Conservation (phyloP, 1,140 invertebrate species). For the Monochamus saltuarius region DNA sequence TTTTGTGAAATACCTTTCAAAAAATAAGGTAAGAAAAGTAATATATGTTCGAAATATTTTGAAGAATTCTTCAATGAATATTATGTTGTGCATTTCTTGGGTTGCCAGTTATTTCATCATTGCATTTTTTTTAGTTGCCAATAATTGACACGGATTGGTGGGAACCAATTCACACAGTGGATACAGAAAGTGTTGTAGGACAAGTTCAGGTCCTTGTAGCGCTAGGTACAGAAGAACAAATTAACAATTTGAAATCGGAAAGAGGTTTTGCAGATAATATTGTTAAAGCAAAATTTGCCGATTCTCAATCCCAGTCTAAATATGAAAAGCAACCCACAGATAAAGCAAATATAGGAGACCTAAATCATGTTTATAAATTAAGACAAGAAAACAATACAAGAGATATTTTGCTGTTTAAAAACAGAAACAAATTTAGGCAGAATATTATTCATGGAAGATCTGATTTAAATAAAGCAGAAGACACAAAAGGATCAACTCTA, state of each 20-base stretch:
- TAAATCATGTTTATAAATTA: slow-evolving; percentile 3
- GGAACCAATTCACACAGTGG: slow-evolving; percentile 56
- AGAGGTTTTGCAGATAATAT: slow-evolving; percentile 53
- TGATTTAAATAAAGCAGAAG: too few relatives aligned
- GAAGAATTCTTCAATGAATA: background rate
- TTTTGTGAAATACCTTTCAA: slow-evolving; percentile 56
- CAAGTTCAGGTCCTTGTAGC: slow-evolving; percentile 60
- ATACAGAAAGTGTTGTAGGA: slow-evolving; percentile 50
- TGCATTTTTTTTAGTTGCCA: slow-evolving; percentile 54
- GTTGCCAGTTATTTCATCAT: too few relatives aligned
- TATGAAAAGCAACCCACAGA: background rate
- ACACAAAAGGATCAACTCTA: too few relatives aligned
- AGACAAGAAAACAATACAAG: background rate
- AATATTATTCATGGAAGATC: background rate
- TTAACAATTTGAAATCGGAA: slow-evolving; percentile 57
- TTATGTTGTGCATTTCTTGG: too few relatives aligned
- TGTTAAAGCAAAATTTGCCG: slow-evolving; percentile 32
- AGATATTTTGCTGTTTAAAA: slow-evolving; percentile 10
- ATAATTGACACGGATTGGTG: slow-evolving; percentile 63
- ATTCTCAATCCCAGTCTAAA: background rate
- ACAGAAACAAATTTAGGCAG: slow-evolving; percentile 11
- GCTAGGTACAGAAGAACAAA: slow-evolving; percentile 62
- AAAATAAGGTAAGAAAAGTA: slow-evolving; percentile 38
- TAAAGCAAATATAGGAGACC: background rate
- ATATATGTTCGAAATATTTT: background rate